Evolutionary conservation across 2,113 vertebrate species (phyloP).

Genomic region (Procavia capensis): DNA sequence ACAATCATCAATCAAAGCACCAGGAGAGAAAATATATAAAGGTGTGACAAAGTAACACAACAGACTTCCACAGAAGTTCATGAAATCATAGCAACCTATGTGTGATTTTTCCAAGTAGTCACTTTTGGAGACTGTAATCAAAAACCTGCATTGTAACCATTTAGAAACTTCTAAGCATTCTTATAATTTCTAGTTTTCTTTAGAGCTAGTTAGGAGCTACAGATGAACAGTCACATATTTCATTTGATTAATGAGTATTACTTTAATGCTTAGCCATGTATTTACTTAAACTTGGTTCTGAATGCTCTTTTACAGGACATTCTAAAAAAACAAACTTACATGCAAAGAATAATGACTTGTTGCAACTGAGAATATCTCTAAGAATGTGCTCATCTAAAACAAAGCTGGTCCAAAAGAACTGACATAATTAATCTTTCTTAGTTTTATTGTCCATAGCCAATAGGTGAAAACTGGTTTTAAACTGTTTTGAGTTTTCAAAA

Average conservation of each 20-base stretch:
- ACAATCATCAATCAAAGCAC: not conserved
- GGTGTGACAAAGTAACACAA: not conserved
- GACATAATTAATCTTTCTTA: conserved; percentile 18
- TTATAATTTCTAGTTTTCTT: conserved; percentile 17
- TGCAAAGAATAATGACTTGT: not conserved
- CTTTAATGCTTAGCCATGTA: not conserved
- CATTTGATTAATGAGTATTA: not conserved
- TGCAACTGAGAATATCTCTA: conserved; percentile 8
- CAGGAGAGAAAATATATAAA: not conserved
- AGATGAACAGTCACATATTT: not conserved
- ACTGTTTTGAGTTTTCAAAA: conserved; percentile 13
- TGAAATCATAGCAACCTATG: not conserved
- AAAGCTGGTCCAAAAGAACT: not conserved
- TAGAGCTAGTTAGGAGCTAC: not conserved
- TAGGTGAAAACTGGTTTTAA: not conserved
- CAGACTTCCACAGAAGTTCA: not conserved
- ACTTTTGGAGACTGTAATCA: not conserved
- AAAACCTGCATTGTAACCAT: not conserved
- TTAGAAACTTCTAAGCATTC: not conserved
- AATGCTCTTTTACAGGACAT: not conserved
- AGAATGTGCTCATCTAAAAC: conserved; percentile 2
- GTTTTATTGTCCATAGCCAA: not conserved
- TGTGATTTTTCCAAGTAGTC: not conserved
- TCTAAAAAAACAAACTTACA: conserved; percentile 35
- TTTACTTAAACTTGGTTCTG: conserved; percentile 27